These are phyloP conservation scores for Buathra laborator DNA, from an alignment of 2,888 invertebrate genomes.

Conservation along the genomic window DNA sequence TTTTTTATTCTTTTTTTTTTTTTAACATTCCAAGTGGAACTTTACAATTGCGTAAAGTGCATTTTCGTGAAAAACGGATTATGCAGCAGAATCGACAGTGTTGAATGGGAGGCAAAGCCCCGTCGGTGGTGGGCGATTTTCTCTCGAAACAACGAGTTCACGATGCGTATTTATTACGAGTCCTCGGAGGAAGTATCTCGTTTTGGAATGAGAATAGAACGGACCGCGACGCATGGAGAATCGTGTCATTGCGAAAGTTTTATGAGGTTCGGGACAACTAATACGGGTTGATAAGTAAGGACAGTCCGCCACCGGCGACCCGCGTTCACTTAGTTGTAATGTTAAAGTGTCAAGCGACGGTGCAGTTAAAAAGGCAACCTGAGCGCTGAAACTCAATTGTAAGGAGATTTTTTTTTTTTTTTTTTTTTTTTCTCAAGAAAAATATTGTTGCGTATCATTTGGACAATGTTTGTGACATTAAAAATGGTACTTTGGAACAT, in stretches of 20 bases:
- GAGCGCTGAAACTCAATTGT: background rate
- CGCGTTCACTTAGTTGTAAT: constrained; percentile 18
- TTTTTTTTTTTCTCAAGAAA: background rate
- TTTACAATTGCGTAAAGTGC: constrained; percentile 14
- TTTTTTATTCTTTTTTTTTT: background rate
- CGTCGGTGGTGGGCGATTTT: background rate
- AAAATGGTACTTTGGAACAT: background rate
- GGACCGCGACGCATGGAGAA: background rate
- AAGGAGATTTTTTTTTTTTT: background rate
- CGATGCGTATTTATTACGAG: too few relatives aligned
- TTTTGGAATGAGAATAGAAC: background rate
- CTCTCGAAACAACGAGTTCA: background rate
- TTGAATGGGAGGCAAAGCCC: background rate
- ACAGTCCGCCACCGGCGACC: constrained; percentile 2
- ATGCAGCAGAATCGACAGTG: background rate
- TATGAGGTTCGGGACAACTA: constrained; percentile 30
- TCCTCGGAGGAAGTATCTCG: background rate
- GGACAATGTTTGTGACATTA: background rate
- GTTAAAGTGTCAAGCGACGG: constrained; percentile 7
- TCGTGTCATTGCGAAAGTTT: constrained; percentile 39
- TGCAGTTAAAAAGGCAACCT: too few relatives aligned
- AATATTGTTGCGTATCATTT: background rate
- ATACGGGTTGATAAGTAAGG: constrained; percentile 20
- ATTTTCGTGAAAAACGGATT: background rate
- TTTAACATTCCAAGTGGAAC: background rate